Percentiles rank a stretch among this genome's conserved stretches.
phyloP scores from a whole-genome alignment of 2,797 vertebrate genomes.

The Channa striata region DNA sequence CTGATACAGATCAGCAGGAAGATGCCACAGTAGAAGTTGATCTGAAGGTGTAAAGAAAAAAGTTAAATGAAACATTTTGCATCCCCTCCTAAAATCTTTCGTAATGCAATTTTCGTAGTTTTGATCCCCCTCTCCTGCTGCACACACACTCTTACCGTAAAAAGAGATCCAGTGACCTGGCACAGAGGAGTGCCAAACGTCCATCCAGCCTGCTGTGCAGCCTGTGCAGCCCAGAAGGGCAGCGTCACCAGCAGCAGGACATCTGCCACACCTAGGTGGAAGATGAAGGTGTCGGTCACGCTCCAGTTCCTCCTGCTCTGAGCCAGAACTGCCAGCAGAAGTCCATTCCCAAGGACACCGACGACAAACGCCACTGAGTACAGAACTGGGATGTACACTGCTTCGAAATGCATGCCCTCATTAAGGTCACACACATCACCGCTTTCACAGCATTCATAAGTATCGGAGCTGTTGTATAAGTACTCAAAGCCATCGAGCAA shows the following conservation, averaged over 20 bases:
- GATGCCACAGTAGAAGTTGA: slow-evolving; percentile 96
- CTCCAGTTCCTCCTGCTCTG: slow-evolving; percentile 74
- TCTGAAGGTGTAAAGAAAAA: slow-evolving; percentile 58
- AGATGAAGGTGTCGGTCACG: slow-evolving; percentile 88
- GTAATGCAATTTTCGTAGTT: background rate
- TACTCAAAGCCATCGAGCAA: accelerated
- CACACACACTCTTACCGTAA: slow-evolving; percentile 81
- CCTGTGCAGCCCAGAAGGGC: slow-evolving; percentile 85
- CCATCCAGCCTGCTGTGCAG: slow-evolving; percentile 72
- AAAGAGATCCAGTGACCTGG: slow-evolving; percentile 86
- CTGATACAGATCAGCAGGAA: slow-evolving; percentile 94
- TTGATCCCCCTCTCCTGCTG: background rate
- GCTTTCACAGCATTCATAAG: background rate
- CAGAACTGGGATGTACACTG: slow-evolving; percentile 80
- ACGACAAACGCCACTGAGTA: slow-evolving; percentile 82
- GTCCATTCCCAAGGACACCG: slow-evolving; percentile 85
- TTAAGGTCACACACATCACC: slow-evolving; percentile 63
- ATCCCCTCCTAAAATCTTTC: no score
- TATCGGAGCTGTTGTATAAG: accelerated
- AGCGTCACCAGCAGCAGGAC: slow-evolving; percentile 85
- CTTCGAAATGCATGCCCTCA: slow-evolving; percentile 74
- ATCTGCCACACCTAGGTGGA: slow-evolving; percentile 87
- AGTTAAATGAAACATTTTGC: no score
- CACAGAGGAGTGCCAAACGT: slow-evolving; percentile 83
- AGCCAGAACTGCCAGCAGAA: slow-evolving; percentile 82